Conservation (phyloP, 1,140 invertebrate genomes). For the Drosophila neocordata region DNA sequence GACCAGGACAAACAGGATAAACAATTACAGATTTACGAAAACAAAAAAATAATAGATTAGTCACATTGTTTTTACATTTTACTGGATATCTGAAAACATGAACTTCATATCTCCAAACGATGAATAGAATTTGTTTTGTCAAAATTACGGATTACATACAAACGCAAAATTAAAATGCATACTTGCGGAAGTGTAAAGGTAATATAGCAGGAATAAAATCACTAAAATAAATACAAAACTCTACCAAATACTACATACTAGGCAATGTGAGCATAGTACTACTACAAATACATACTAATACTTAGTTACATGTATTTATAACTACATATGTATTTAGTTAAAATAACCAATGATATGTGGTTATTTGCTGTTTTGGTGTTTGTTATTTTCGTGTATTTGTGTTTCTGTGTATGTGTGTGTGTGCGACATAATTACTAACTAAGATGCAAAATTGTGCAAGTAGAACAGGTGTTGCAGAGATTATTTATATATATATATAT, state of each 20-base stretch:
- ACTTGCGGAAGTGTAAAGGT: constrained; percentile 19
- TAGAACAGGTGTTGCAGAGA: constrained; percentile 1
- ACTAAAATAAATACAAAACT: constrained; percentile 25
- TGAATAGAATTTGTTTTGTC: constrained; percentile 15
- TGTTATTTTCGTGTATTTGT: neutral
- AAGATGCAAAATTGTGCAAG: neutral
- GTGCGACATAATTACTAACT: constrained; percentile 2
- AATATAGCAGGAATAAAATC: constrained; percentile 14
- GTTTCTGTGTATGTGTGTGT: neutral
- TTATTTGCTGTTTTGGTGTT: neutral
- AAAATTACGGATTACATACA: constrained; percentile 36
- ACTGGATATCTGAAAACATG: constrained; percentile 15
- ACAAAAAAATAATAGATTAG: constrained; percentile 18
- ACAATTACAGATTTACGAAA: constrained; percentile 12
- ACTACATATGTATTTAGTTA: neutral
- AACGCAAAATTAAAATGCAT: constrained; percentile 46
- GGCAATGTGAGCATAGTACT: neutral
- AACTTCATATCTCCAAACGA: constrained; percentile 9
- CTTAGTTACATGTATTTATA: neutral
- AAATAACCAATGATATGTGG: constrained; percentile 1
- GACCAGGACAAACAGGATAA: constrained; percentile 20
- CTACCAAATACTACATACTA: constrained; percentile 40
- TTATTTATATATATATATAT: neutral
- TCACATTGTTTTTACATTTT: neutral
- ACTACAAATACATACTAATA: neutral